phyloP scores from a whole-genome alignment of 2,113 vertebrate species.

The Baryphthengus martii region DNA sequence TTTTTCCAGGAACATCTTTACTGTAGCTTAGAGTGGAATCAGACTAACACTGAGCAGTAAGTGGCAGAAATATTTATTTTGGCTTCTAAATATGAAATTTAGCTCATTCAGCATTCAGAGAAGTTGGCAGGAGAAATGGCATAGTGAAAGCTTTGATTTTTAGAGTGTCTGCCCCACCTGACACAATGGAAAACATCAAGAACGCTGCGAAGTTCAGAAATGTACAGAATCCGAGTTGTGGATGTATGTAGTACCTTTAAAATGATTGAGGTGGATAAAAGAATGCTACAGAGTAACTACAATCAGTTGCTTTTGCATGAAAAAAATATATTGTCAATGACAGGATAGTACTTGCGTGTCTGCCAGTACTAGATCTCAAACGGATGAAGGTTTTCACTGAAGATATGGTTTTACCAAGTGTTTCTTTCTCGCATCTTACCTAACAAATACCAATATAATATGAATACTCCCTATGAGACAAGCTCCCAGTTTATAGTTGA shows the following conservation, averaged over 20 bases:
- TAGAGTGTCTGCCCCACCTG: conserved; percentile 37
- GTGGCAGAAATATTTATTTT: conserved; percentile 56
- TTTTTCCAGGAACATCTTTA: conserved; percentile 63
- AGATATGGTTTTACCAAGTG: neutral
- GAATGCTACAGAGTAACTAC: neutral
- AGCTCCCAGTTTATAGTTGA: neutral
- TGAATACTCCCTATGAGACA: neutral
- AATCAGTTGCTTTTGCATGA: neutral
- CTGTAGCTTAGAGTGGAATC: conserved; percentile 51
- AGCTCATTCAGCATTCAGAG: conserved; percentile 48
- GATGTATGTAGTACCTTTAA: neutral
- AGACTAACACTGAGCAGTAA: conserved; percentile 50
- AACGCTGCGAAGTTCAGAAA: conserved; percentile 32
- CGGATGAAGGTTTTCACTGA: neutral
- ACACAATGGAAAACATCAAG: conserved; percentile 56
- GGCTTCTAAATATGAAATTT: conserved; percentile 54
- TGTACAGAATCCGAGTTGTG: neutral
- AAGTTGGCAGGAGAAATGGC: conserved; percentile 35
- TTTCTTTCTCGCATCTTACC: neutral
- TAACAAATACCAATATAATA: neutral
- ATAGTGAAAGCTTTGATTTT: conserved; percentile 44
- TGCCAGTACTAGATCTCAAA: neutral
- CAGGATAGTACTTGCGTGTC: neutral
- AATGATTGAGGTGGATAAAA: neutral
- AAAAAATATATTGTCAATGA: neutral